Conservation (phyloP, 1,140 invertebrate genomes). For the Drosophila serrata region DNA sequence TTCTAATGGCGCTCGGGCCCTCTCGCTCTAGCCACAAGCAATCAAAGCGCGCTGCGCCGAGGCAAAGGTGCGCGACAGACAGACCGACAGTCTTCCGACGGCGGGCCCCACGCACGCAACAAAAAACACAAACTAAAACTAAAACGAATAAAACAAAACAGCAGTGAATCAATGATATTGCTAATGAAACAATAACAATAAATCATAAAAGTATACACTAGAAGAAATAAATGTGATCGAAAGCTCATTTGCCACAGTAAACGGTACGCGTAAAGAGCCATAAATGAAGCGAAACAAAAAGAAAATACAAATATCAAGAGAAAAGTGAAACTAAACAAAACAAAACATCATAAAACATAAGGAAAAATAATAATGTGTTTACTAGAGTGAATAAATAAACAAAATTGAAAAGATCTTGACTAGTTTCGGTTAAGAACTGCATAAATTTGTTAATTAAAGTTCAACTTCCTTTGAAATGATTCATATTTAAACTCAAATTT, state of each 20-base stretch:
- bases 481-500: background rate
- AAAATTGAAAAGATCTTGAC: too few relatives aligned
- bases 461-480: background rate
- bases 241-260: slow-evolving; percentile 57
- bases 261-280: slow-evolving; percentile 61
- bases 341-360: background rate
- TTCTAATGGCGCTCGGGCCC: slow-evolving; percentile 55
- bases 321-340: slow-evolving; percentile 42
- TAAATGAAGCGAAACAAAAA: slow-evolving; percentile 23
- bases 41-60: slow-evolving; percentile 69
- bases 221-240: slow-evolving; percentile 16
- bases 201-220: slow-evolving; percentile 22
- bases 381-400: background rate
- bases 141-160: slow-evolving; percentile 33
- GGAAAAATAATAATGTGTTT: background rate
- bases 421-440: background rate
- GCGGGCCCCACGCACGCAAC: slow-evolving; percentile 71
- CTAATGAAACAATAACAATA: slow-evolving; percentile 31
- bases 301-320: slow-evolving; percentile 20
- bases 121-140: slow-evolving; percentile 30
- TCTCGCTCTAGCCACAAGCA: slow-evolving; percentile 37
- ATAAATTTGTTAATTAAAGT: background rate
- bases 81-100: slow-evolving; percentile 76
- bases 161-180: slow-evolving; percentile 32
- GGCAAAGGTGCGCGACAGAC: slow-evolving; percentile 76